Base-by-base conservation (phyloP, 2,888 invertebrate species). In the Chrysodeixis includens region DNA sequence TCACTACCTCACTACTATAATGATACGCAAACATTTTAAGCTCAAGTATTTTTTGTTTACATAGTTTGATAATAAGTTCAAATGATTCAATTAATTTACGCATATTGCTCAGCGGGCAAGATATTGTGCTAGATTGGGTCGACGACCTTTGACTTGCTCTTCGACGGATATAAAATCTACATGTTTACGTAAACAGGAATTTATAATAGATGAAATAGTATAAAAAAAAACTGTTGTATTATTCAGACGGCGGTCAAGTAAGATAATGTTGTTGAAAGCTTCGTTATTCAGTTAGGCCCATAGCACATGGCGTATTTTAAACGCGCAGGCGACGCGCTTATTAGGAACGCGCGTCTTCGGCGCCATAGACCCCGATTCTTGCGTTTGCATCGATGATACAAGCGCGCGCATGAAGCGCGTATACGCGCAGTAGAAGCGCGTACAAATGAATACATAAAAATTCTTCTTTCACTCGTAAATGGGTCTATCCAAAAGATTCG, bases 71-170 rank as follows among this genome's bases (percentile, higher is more conserved):
- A 49, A 49, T 49, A 18, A 8, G 10, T 52, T 52, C 26, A 52
- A 14, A 22, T 26, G 26, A 26, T 22, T 22, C 22, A 26, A 26
- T 26, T 52, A 52, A 20, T 22, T 26, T 20, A 52, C 7, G 12
- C 52, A 22, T 26, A 0, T 26, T 14, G 14, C 22, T 51, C 51
- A 49, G 30, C 30, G 14, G 14, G 3, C 46, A 18, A 65, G 66
- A 65, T 75, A 78, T 46, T 30, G n/a, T 18, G 26, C 14, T 35
- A 49, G 49, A 61, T 56, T 56, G 67, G 63, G 75, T 75, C 72
- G 66, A 55, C 67, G 57, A 60, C 62, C 54, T 56, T n/a, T 66
- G 63, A 72, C 66, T 60, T 30, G 32, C 7, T 18, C 40, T 30
- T 22, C 22, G 14, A 35, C 12, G 30, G 12, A 0, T 49, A 10